Base-by-base conservation (phyloP, 2,888 invertebrate genomes). In the Adelphocoris suturalis region DNA sequence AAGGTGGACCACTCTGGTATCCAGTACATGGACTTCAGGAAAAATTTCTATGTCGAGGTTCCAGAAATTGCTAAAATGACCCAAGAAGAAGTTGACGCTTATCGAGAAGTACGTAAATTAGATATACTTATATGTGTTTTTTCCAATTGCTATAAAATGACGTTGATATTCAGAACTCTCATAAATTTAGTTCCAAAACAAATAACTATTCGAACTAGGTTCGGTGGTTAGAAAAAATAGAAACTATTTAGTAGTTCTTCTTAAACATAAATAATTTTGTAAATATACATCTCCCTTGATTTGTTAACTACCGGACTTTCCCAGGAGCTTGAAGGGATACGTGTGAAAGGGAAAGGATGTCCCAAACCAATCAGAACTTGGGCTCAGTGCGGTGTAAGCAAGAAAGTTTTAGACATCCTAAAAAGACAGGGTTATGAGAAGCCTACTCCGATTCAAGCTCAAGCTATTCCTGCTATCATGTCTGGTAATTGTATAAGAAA, bases 361-460 rank as follows among this genome's bases (percentile, higher is more conserved):
- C 99, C 99, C 0, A 92, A 92, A 89, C 96, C 96, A 9, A 94
- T 96, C 91, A 95, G 94, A 94, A 96, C 97, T 0, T 99, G 99
- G 99, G 99, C 99, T 0, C 99, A 99, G 92, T 99, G 98, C 93
- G 99, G 99, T 7, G 97, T 99, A 27, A 98, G 98, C 91, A 98
- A 98, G 93, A 99, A 98, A 93, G 97, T 99, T 93, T 94, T 99
- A 93, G 99, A 99, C 92, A 96, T 97, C 91, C 94, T 99, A 90
- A 98, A 97, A 93, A 98, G 96, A 94, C 95, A 97, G 90, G 96
- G 96, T 90, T 99, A 98, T 93, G 98, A 98, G 92, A 99, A 98
- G 93, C 99, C 99, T 0, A 99, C 99, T 0, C 99, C 99, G 0
- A 99, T 99, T 92, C 99, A 99, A 94, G 96, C 98, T 89, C 99